A percentile compares a stretch with the other conserved stretches of the same genome.
phyloP scores from a whole-genome alignment of 2,797 vertebrate species.

The Pseudochirops cupreus region DNA sequence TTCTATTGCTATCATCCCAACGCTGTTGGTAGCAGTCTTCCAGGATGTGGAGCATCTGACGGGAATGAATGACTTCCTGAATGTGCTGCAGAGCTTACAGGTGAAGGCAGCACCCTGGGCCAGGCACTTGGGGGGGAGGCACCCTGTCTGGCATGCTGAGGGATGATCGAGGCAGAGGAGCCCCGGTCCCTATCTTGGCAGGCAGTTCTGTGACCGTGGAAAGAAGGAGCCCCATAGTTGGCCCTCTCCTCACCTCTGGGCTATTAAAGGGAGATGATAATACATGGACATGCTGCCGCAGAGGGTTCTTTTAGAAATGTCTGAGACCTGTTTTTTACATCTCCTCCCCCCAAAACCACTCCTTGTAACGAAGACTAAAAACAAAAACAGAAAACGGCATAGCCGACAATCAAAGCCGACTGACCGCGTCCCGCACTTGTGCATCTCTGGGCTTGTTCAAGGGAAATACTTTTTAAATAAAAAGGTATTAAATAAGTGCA shows the following conservation, averaged over 20 bases:
- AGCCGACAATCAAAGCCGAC: neutral
- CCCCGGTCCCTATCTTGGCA: neutral
- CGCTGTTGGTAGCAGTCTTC: conserved; percentile 94
- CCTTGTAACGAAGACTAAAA: neutral
- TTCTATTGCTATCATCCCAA: conserved; percentile 95
- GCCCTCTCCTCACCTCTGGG: neutral
- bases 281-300: neutral
- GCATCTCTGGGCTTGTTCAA: neutral
- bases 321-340: neutral
- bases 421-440: neutral
- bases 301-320: neutral
- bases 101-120: conserved; percentile 79
- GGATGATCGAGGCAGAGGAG: neutral
- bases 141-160: neutral
- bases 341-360: neutral
- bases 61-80: conserved; percentile 98
- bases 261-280: neutral
- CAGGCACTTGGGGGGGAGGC: neutral
- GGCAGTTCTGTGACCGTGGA: neutral
- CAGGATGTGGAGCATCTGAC: conserved; percentile 94
- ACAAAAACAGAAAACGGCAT: neutral
- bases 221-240: neutral
- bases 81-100: conserved; percentile 97
- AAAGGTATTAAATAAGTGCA: neutral
- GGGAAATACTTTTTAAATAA: neutral